Base-by-base conservation (phyloP, 2,113 vertebrate species). In the Campylomormyrus numenius region DNA sequence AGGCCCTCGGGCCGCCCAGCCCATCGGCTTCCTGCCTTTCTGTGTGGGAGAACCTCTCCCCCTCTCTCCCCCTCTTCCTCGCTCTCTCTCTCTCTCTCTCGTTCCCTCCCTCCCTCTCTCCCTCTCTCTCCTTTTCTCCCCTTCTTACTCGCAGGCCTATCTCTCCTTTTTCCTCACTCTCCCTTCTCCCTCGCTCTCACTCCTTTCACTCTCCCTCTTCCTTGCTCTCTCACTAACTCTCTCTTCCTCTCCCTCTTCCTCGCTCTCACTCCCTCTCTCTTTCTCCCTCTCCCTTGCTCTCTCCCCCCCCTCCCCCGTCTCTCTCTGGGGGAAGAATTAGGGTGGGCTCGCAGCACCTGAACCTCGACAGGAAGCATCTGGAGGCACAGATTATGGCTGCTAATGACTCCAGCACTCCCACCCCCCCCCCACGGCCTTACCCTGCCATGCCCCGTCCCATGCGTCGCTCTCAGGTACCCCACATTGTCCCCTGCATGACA, bases 311-410 rank as follows among this genome's bases (percentile, higher is more conserved):
- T n/a, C 48, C 11, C 31, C 24, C n/a, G 1, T 53, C 35, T 89
- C 87, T 89, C 88, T 66, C 74, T 49, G 19, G 62, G 66, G 66
- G 45, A 48, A 35, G 83, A 45, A 83, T 83, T 83, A 39, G 27
- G 27, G 42, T 48, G 35, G 17, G 50, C 49, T 19, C 42, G 24
- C 13, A 13, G 66, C 89, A 90, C 89, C 89, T 90, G 84, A 66
- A 62, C 85, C 84, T 24, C 11, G 19, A 70, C 85, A 90, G 89
- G 86, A 90, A 90, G 85, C 89, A 90, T 86, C 89, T 90, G 89
- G 58, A 87, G 19, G 62, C 53, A 27, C 39, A 80, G 89, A 88
- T 90, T 90, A 74, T 56, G 11, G 56, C 52, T 27, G n/a, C 80
- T 90, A 66, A 86, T 66, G 80, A 42, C 24, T 89, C 35, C 35